Conservation (phyloP, 53 echinoderm and acorn worm genomes). For the Astropecten irregularis region DNA sequence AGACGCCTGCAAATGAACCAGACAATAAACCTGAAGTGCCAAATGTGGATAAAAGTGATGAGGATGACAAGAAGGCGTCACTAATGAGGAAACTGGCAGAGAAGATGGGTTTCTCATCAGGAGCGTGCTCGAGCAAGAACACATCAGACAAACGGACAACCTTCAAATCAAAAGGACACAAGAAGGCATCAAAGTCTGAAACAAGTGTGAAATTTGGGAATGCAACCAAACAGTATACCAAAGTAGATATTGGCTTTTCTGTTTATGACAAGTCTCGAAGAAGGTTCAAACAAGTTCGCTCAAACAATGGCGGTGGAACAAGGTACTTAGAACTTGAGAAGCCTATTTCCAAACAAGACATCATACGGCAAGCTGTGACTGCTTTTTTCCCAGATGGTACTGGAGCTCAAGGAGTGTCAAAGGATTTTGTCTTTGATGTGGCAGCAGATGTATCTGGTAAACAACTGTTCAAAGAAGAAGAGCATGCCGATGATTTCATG, state of each 20-base stretch:
- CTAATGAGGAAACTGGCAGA: no score
- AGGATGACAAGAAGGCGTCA: no score
- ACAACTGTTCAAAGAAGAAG: no score
- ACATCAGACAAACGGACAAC: slow-evolving; percentile 9
- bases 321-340: not conserved
- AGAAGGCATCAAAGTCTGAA: not conserved
- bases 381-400: not conserved
- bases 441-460: no score
- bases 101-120: no score
- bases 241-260: not conserved
- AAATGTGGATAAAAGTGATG: not conserved
- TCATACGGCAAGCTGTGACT: not conserved
- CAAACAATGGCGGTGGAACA: no score
- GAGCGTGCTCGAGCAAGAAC: no score
- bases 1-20: not conserved
- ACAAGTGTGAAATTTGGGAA: not conserved
- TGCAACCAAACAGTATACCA: slow-evolving; percentile 28
- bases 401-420: not conserved
- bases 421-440: no score
- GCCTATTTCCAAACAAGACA: not conserved
- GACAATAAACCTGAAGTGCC: slow-evolving; percentile 21
- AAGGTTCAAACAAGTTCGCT: not conserved
- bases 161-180: slow-evolving; percentile 28
- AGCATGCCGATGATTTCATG: no score
- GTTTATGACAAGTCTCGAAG: not conserved